Evolutionary conservation across 2,797 vertebrate species (phyloP), one percentile per base, ranked within the genome.

Genomic region (Valencia hispanica): DNA sequence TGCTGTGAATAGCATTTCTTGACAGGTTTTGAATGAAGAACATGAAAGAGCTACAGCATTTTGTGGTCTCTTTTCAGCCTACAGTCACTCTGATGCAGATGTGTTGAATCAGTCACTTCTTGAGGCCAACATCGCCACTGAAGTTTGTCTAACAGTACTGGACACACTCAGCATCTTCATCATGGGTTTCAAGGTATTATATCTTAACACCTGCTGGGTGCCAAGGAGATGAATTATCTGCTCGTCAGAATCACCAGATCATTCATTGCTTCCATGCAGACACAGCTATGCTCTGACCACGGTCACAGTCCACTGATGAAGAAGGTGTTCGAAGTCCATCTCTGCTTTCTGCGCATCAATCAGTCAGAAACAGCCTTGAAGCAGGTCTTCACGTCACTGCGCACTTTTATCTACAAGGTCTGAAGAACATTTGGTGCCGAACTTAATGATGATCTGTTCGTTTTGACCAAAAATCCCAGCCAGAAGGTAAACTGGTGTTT

Each of bases 261-360:
- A 69, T 15, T 5, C 18, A 55, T 1, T 75, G 17, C 85, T 14
- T 78, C 85, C 89, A 89, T 82, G 61, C 87, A 99, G 98, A 96
- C 97, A 77, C 98, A 99, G 73, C 95, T 99, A 12, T 95, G 98
- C 88, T 87, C 95, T 2, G 98, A 99, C 89, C 96, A 99, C 0
- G 97, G 98, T 14, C 98, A 99, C 92, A 98, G 97, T 89, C 98
- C 97, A 1, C 94, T 99, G 72, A 99, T 99, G 98, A 99, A 99
- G 93, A 99, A 98, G 84, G 97, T 99, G 25, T 99, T 99, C 86
- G 97, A 98, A 5, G 98, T 99, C 53, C 97, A 98, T 84, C 95
- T 99, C 74, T 98, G 97, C 90, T 99, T 99, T 86, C 96, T 99
- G 84, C 96, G 96, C 82, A 99, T 99, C 90, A 97, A 99, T 89